Evolutionary conservation across 2,797 vertebrate genomes (phyloP).

Genomic region (Enteromius viviparus): DNA sequence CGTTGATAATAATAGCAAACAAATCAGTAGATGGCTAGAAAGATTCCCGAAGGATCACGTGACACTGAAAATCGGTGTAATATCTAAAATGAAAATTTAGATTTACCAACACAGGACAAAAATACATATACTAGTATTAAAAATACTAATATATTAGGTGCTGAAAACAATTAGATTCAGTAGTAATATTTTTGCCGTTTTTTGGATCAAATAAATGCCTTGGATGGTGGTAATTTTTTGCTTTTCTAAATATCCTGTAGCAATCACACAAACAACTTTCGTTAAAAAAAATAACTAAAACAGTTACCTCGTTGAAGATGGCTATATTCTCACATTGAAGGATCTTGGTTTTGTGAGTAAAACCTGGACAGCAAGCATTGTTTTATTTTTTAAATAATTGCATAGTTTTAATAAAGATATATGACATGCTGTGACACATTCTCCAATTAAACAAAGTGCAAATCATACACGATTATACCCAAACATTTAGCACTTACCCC

Average conservation of each 20-base stretch:
- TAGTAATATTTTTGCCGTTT: not conserved
- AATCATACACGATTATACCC: not conserved
- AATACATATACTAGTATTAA: too few relatives aligned
- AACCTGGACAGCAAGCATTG: constrained; percentile 72
- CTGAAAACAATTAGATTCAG: not conserved
- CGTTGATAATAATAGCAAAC: not conserved
- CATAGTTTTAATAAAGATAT: not conserved
- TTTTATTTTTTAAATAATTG: not conserved
- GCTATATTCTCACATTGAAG: constrained; percentile 81
- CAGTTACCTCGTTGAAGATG: constrained; percentile 85
- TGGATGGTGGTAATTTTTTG: not conserved
- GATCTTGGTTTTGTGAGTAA: constrained; percentile 88
- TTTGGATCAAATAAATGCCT: not conserved
- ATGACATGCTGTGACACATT: not conserved
- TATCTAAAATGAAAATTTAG: not conserved
- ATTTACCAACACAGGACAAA: too few relatives aligned
- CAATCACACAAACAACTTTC: not conserved
- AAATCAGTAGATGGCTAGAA: too few relatives aligned
- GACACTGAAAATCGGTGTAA: not conserved
- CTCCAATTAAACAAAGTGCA: not conserved
- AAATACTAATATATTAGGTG: not conserved
- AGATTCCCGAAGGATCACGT: not conserved
- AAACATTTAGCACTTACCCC: constrained; percentile 70
- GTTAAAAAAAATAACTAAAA: not conserved
- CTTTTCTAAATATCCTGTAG: not conserved